A percentile compares a stretch with the other conserved stretches of the same genome.
Conservation (phyloP, 2,797 vertebrate genomes). For the Tiaroga cobitis region DNA sequence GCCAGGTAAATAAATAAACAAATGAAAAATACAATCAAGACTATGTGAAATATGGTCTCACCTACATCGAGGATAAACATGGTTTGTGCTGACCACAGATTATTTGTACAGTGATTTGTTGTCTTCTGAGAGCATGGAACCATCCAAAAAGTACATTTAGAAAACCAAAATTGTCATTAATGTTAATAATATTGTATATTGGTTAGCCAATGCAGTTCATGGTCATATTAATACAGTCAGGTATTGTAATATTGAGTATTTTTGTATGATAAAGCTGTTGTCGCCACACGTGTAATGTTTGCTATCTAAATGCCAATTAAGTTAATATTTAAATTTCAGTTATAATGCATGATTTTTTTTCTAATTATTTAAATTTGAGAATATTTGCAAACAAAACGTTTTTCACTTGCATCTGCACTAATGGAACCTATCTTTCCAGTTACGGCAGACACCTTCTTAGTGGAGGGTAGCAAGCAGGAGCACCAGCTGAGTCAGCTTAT, state of each 20-base stretch:
- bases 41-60: not conserved
- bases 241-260: not conserved
- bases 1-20: not conserved
- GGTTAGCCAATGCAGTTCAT: not conserved
- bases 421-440: constrained; percentile 68
- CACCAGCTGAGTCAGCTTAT: constrained; percentile 88
- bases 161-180: not conserved
- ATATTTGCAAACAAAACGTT: not conserved
- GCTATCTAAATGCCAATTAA: not conserved
- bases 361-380: not conserved
- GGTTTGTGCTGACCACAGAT: not conserved
- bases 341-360: not conserved
- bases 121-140: not conserved
- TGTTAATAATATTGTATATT: not conserved
- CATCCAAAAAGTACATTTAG: not conserved
- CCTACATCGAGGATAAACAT: not conserved
- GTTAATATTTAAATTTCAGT: not conserved
- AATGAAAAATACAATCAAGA: not conserved
- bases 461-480: constrained; percentile 88
- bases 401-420: not conserved
- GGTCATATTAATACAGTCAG: not conserved
- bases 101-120: not conserved
- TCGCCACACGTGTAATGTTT: not conserved
- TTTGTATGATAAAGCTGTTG: not conserved
- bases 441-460: constrained; percentile 91